Conservation (phyloP, 2,113 vertebrate genomes). For the Platichthys stellatus region DNA sequence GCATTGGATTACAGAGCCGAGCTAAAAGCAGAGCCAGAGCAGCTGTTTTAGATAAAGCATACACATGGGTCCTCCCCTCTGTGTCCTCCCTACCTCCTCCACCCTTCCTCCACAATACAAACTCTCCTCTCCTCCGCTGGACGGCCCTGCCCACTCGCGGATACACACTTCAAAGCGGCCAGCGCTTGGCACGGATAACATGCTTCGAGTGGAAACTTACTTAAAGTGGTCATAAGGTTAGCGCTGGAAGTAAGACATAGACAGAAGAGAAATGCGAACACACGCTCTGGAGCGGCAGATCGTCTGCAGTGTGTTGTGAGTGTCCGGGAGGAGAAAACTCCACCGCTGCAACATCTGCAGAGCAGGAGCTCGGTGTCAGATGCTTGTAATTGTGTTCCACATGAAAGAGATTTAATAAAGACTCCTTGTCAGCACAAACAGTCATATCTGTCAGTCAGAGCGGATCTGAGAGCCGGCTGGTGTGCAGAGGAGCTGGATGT, state of each 20-base stretch:
- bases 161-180: conserved; percentile 69
- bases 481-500: neutral
- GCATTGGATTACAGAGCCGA: conserved; percentile 68
- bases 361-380: conserved; percentile 52
- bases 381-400: conserved; percentile 54
- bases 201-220: conserved; percentile 68
- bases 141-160: conserved; percentile 51
- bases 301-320: conserved; percentile 6
- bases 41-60: conserved; percentile 76
- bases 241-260: conserved; percentile 17
- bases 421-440: conserved; percentile 57
- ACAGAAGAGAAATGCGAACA: conserved; percentile 17
- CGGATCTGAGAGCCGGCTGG: conserved; percentile 14
- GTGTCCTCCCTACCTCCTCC: conserved; percentile 15
- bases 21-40: conserved; percentile 65
- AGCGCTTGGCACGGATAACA: conserved; percentile 50
- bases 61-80: conserved; percentile 62
- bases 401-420: conserved; percentile 69
- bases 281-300: conserved; percentile 25
- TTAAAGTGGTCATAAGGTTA: conserved; percentile 50
- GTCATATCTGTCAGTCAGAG: conserved; percentile 61
- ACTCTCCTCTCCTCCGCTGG: conserved; percentile 45
- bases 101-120: conserved; percentile 51
- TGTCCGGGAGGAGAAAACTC: conserved; percentile 28
- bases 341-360: conserved; percentile 58